phyloP scores from a whole-genome alignment of 2,797 vertebrate species.

The Ptychadena robeensis region DNA sequence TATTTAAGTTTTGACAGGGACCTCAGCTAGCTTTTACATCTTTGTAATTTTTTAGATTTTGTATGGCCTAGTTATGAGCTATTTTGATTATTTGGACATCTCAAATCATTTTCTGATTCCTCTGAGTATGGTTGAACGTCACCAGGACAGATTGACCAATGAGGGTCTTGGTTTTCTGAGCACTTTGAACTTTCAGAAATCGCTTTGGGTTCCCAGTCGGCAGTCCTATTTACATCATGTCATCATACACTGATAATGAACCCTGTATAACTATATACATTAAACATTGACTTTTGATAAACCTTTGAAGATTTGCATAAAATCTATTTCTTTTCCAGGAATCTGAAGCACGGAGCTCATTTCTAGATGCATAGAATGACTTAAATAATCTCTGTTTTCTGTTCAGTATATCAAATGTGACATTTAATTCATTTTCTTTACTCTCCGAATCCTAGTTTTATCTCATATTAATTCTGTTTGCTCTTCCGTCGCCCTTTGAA shows the following conservation, averaged over 20 bases:
- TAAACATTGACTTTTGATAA: neutral
- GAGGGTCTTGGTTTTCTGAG: neutral
- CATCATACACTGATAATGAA: neutral
- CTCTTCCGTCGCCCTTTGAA: conserved; percentile 24
- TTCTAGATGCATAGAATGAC: conserved; percentile 8
- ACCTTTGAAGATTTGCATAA: conserved; percentile 27
- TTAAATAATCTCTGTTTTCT: conserved; percentile 38
- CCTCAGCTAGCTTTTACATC: no score
- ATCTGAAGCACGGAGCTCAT: neutral
- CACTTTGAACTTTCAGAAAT: neutral
- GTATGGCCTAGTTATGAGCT: no score
- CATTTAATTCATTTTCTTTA: conserved; percentile 43
- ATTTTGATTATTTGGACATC: no score
- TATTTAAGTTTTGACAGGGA: no score
- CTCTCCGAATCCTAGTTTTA: conserved; percentile 29
- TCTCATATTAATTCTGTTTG: conserved; percentile 44
- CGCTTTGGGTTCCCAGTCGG: neutral
- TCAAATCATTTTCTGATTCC: no score
- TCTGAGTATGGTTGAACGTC: neutral
- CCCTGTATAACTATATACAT: conserved; percentile 7
- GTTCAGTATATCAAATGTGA: conserved; percentile 47
- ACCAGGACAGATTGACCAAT: neutral
- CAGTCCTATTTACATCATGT: neutral
- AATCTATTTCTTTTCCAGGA: neutral
- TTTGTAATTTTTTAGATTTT: no score